These are phyloP conservation scores for Leguminivora glycinivorella DNA, from an alignment of 1,140 invertebrate genomes.

Conservation along the genomic window DNA sequence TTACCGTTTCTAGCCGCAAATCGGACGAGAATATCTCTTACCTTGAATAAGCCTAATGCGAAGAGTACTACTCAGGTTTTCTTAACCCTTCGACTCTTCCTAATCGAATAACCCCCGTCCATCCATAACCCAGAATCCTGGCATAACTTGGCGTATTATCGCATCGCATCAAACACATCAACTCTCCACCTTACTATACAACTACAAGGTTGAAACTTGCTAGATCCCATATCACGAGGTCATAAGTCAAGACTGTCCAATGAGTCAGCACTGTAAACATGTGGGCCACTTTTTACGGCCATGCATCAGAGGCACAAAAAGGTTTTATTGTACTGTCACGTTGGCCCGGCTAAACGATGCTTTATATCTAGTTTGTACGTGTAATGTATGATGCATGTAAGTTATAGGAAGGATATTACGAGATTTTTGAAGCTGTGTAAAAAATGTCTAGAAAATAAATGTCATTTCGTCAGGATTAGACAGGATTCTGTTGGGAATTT, in stretches of 20 bases:
- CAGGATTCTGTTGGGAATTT: too few relatives aligned
- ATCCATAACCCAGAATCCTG: conserved; percentile 22
- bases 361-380: conserved; percentile 18
- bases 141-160: conserved; percentile 28
- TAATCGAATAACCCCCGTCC: not conserved
- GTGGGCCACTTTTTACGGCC: conserved; percentile 26
- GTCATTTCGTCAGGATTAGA: too few relatives aligned
- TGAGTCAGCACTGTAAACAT: conserved; percentile 27
- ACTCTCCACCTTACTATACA: not conserved
- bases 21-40: too few relatives aligned
- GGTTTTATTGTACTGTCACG: conserved; percentile 24
- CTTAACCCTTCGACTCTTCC: not conserved
- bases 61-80: not conserved
- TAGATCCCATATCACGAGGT: not conserved
- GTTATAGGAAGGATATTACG: not conserved
- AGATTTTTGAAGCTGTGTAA: not conserved
- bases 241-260: conserved; percentile 27
- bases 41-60: not conserved
- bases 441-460: too few relatives aligned
- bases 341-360: conserved; percentile 13
- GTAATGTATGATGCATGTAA: not conserved
- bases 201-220: not conserved
- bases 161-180: not conserved
- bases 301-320: conserved; percentile 27
- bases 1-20: too few relatives aligned